A percentile compares a stretch with the other conserved stretches of the same genome.
These are phyloP conservation scores for Cheilosia vernalis DNA, from an alignment of 2,888 invertebrate species.

Conservation along the genomic window DNA sequence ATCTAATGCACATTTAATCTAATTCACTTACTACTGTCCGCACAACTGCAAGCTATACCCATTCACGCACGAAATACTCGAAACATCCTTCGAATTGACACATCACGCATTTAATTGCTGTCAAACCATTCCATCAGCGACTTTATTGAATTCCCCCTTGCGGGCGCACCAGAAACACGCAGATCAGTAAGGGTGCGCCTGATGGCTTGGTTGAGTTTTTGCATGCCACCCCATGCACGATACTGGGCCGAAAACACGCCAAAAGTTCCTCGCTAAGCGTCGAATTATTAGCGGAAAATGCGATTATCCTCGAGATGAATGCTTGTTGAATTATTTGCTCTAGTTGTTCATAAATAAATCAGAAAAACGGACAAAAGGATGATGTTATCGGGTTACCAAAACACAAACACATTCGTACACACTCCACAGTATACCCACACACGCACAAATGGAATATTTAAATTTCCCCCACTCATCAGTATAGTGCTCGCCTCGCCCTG, in stretches of 20 bases:
- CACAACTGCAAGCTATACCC: slow-evolving; percentile 46
- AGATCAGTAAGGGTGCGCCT: slow-evolving; percentile 6
- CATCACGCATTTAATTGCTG: slow-evolving; percentile 73
- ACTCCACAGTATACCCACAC: neutral
- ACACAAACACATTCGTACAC: neutral
- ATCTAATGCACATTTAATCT: slow-evolving; percentile 51
- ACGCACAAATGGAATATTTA: slow-evolving; percentile 21
- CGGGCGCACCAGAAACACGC: slow-evolving; percentile 7
- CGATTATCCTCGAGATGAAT: slow-evolving; percentile 62
- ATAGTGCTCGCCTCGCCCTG: too few relatives aligned
- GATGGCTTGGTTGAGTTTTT: neutral
- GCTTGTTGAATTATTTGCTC: slow-evolving; percentile 59
- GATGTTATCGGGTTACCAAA: neutral
- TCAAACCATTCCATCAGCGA: slow-evolving; percentile 59
- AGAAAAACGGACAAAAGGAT: slow-evolving; percentile 28
- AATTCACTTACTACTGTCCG: slow-evolving; percentile 59
- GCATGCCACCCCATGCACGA: slow-evolving; percentile 7
- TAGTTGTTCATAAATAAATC: slow-evolving; percentile 40
- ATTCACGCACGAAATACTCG: slow-evolving; percentile 6
- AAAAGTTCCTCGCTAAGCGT: slow-evolving; percentile 21
- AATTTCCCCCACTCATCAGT: neutral
- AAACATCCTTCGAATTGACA: slow-evolving; percentile 58
- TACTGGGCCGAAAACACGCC: neutral
- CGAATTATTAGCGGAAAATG: slow-evolving; percentile 65
- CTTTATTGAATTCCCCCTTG: slow-evolving; percentile 60